A percentile compares a stretch with the other conserved stretches of the same genome.
Evolutionary conservation across 2,113 vertebrate genomes (phyloP).

Genomic region (Mobula hypostoma): DNA sequence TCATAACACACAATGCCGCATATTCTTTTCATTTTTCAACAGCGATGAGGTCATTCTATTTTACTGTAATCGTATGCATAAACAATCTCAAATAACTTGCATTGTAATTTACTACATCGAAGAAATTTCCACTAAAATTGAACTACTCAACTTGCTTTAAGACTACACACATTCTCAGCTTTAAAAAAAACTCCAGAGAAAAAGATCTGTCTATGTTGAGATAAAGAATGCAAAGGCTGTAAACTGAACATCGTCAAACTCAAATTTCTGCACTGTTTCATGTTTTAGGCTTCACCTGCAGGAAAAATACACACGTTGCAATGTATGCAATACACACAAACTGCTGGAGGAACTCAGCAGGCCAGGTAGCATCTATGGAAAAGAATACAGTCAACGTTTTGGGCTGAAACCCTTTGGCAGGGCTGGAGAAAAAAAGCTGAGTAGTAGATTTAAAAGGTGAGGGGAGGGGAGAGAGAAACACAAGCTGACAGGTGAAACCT

Average conservation of each 20-base stretch:
- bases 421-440: too few relatives aligned
- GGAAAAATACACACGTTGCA: background rate
- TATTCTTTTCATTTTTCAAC: conserved; percentile 11
- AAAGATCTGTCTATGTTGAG: too few relatives aligned
- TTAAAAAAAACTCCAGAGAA: too few relatives aligned
- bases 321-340: too few relatives aligned
- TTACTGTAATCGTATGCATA: conserved; percentile 1
- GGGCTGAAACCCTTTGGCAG: too few relatives aligned
- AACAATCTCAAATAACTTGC: conserved; percentile 1
- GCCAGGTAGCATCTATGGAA: too few relatives aligned
- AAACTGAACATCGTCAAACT: background rate
- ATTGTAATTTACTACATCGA: conserved; percentile 4
- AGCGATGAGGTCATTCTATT: background rate
- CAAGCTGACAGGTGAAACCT: too few relatives aligned
- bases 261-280: background rate
- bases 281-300: background rate
- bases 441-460: too few relatives aligned
- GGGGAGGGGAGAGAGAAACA: too few relatives aligned
- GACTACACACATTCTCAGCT: too few relatives aligned
- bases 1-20: conserved; percentile 1
- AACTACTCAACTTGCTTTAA: background rate
- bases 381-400: too few relatives aligned
- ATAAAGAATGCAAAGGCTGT: background rate
- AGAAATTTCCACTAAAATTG: background rate
- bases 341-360: too few relatives aligned